Evolutionary conservation across 2,888 invertebrate genomes (phyloP), one percentile per base, ranked within the genome.

Genomic region (Podotricha telesiphe): DNA sequence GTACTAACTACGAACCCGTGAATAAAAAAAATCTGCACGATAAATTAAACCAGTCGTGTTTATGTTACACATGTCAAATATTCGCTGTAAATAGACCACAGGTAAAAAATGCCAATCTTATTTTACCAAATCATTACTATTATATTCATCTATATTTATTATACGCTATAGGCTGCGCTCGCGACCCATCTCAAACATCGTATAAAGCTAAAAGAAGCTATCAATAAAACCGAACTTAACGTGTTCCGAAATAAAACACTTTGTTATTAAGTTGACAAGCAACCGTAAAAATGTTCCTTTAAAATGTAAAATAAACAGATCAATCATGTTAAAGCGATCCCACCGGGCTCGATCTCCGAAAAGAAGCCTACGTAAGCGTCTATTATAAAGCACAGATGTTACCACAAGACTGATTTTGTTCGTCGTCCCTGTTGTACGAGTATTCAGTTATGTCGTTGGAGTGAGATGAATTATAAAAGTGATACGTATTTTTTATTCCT

Each of bases 281-380:
- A 91, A 91, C 91, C 93, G 92, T 93, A 93, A 92, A 92, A 93
- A 92, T 91, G 91, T 88, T 89, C 87, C 88, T 92, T 92, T 92
- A 92, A 93, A 93, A 92, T 93, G 91, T 92, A 90, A 93, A 93
- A 93, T 92, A 93, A 93, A 93, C 93, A 92, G 92, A 93, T 93
- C 93, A 93, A 93, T 93, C 93, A 93, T 92, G 89, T 89, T 90
- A 87, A 89, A 91, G 88, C 86, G 90, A 91, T 91, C 92, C 93
- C 91, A 88, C 91, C 89, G 91, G 90, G 90, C 87, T 86, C 87
- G 86, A 89, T 89, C 90, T 90, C 87, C 91, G 91, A 90, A 91
- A 93, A 92, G 93, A 91, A 91, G 89, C 86, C 92, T 90, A 89
- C 89, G 89, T 91, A 91, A 92, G 91, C 90, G 86, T 91, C 91